Base-by-base conservation (phyloP, 2,888 invertebrate species). In the Eupithecia insigniata region DNA sequence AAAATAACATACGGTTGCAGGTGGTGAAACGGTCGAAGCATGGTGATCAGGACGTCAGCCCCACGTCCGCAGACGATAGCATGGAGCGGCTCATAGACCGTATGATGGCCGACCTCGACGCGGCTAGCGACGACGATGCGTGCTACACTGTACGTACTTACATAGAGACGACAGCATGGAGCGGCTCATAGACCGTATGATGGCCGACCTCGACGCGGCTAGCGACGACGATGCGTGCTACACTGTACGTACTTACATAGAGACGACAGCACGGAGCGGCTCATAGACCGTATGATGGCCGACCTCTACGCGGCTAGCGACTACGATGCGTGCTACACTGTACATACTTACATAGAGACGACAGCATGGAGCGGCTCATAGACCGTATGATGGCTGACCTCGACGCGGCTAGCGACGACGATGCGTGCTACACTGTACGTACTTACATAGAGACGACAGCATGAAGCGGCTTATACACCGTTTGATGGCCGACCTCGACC, bases 11-110 rank as follows among this genome's bases (percentile, higher is more conserved):
- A 64, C 26, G 26, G 26, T 72, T 67, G 0, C 68, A 92, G 93
- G 87, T 92, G 30, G 90, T 93, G 66, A 90, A 91, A 68, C 86
- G 89, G 62, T 87, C 82, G 71, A 89, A 90, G 73, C 86, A 84
- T 4, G 79, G 73, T 0, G 82, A 84, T 0, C 84, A 84, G 34
- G 81, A 80, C 0, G 66, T 79, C 1, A 81, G 79, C 18, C 79
- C 84, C 0, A 79, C 78, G 3, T 80, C 84, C 0, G 75, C 90
- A 90, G 78, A 84, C 84, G 62, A 62, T 14, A 88, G 88, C 2
- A 92, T 93, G 93, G 94, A 94, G 81, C 84, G 92, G 2, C 90
- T 93, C 65, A 91, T 94, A 0, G 93, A 93, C 85, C 91, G 89
- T 81, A 94, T 94, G 89, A 91, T 93, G 92, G 85, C 89, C 0